phyloP scores from a whole-genome alignment of 2,113 vertebrate species.

The Osmerus eperlanus region DNA sequence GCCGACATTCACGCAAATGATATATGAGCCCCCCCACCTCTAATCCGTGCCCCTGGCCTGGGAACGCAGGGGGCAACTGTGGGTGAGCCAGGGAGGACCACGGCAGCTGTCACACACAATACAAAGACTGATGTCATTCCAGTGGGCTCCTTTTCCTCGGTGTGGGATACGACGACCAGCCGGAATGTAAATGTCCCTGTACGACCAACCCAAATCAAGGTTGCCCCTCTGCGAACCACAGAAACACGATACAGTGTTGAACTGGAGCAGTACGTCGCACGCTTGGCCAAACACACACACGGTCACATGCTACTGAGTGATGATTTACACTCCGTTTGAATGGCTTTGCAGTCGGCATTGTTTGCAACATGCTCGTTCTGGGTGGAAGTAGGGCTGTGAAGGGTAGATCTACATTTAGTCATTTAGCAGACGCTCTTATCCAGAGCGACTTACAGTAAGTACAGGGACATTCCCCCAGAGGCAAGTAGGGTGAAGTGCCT shows the following conservation, averaged over 20 bases:
- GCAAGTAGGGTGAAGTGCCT: too few species aligned
- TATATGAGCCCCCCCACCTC: constrained; percentile 55
- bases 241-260: constrained; percentile 7
- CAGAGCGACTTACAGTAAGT: too few species aligned
- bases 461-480: too few species aligned
- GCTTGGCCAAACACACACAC: constrained; percentile 6
- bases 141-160: constrained; percentile 27
- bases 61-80: constrained; percentile 39
- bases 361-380: too few species aligned
- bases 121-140: constrained; percentile 59
- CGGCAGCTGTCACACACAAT: constrained; percentile 51
- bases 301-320: too few species aligned
- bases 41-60: constrained; percentile 45
- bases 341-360: too few species aligned
- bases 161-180: constrained; percentile 21
- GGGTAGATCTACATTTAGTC: too few species aligned
- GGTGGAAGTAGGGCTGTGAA: too few species aligned
- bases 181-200: constrained; percentile 29
- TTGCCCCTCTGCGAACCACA: constrained; percentile 11
- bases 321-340: too few species aligned
- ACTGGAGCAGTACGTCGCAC: background rate
- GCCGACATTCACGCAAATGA: constrained; percentile 71
- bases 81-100: constrained; percentile 32
- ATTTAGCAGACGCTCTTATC: too few species aligned
- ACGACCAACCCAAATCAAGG: constrained; percentile 34